These are phyloP conservation scores for Sesamia nonagrioides DNA, from an alignment of 1,140 invertebrate genomes.

Conservation along the genomic window DNA sequence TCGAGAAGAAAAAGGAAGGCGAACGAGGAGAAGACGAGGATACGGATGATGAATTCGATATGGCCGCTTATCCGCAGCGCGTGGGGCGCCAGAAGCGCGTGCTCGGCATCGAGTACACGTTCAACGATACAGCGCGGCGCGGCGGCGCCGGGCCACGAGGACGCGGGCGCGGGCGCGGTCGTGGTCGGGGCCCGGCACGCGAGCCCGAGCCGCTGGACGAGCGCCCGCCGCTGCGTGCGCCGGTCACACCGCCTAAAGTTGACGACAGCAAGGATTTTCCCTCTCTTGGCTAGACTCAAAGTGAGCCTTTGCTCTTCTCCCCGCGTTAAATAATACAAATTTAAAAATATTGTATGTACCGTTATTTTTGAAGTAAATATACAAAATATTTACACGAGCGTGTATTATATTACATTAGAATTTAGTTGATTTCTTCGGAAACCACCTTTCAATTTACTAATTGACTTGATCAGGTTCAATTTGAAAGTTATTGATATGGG, in stretches of 20 bases:
- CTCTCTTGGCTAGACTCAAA: conserved; percentile 92
- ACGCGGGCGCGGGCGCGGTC: conserved; percentile 87
- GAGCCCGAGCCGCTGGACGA: conserved; percentile 73
- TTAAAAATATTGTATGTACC: conserved; percentile 87
- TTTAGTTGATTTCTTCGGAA: conserved; percentile 64
- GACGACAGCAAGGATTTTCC: conserved; percentile 98
- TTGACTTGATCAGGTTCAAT: conserved; percentile 19
- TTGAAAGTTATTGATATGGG: conserved; percentile 42
- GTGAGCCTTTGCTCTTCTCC: conserved; percentile 78
- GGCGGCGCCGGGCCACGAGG: conserved; percentile 90
- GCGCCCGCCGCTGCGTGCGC: conserved; percentile 69
- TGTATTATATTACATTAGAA: conserved; percentile 86
- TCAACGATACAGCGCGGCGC: conserved; percentile 93
- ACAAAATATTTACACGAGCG: conserved; percentile 87
- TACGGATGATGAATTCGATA: conserved; percentile 92
- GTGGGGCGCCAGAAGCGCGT: conserved; percentile 95
- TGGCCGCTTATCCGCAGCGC: conserved; percentile 94
- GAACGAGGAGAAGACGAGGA: conserved; percentile 90
- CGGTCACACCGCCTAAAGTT: conserved; percentile 94
- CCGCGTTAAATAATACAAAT: conserved; percentile 85
- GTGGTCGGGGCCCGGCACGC: conserved; percentile 67
- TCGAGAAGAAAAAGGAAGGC: conserved; percentile 93
- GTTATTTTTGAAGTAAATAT: conserved; percentile 88
- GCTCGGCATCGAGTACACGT: conserved; percentile 96
- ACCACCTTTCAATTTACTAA: conserved; percentile 26